phyloP scores from a whole-genome alignment of 1,140 invertebrate species.

The Littorina saxatilis region DNA sequence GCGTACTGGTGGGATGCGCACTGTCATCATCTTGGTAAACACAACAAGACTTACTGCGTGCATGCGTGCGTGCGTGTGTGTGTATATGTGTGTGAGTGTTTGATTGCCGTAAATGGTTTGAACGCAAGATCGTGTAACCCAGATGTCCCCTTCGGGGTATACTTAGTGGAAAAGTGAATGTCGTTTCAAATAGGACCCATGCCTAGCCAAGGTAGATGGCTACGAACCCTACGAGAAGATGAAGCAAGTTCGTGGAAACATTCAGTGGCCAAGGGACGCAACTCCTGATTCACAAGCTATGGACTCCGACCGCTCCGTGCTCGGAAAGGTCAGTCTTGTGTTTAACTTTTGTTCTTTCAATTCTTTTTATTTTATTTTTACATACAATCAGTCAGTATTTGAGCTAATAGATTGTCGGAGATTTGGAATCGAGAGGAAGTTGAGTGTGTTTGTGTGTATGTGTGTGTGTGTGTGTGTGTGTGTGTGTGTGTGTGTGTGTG shows the following conservation, averaged over 20 bases:
- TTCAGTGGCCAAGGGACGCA: conserved; percentile 65
- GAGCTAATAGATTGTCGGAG: no score
- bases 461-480: conserved; percentile 6
- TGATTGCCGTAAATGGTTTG: neutral
- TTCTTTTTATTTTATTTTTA: neutral
- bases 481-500: conserved; percentile 1
- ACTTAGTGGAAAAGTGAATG: no score
- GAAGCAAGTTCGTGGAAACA: conserved; percentile 54
- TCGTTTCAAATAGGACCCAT: conserved; percentile 67
- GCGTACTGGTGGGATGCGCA: conserved; percentile 77
- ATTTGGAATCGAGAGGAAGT: no score
- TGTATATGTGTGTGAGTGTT: neutral
- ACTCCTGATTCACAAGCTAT: conserved; percentile 48
- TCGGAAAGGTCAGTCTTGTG: conserved; percentile 61
- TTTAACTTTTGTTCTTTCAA: neutral
- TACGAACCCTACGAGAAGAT: conserved; percentile 68
- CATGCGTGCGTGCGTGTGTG: neutral
- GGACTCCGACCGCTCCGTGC: conserved; percentile 54
- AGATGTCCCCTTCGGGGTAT: no score
- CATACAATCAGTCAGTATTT: no score
- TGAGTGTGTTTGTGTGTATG: neutral
- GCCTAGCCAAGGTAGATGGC: conserved; percentile 62
- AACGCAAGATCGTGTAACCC: neutral
- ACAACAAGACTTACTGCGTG: neutral
- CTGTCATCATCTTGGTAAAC: conserved; percentile 68